A percentile compares a stretch with the other conserved stretches of the same genome.
These are phyloP conservation scores for Anarrhichthys ocellatus DNA, from an alignment of 2,113 vertebrate species.

Conservation along the genomic window DNA sequence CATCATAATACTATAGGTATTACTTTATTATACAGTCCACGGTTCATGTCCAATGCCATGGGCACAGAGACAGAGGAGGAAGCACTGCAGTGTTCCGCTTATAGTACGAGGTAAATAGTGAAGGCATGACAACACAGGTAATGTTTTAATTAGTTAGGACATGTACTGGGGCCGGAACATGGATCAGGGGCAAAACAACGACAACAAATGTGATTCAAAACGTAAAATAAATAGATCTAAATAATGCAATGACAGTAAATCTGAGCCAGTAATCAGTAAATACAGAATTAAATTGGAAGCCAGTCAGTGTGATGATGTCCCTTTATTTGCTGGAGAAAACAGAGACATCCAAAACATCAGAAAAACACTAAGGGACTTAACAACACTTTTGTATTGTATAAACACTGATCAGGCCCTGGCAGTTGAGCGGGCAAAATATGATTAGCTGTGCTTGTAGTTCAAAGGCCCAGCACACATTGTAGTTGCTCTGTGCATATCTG, in stretches of 20 bases:
- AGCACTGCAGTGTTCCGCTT: neutral
- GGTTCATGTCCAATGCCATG: neutral
- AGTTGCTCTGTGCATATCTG: conserved; percentile 62
- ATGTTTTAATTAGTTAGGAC: neutral
- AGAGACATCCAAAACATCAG: conserved; percentile 49
- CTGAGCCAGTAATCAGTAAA: conserved; percentile 9
- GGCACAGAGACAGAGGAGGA: neutral
- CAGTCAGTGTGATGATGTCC: conserved; percentile 39
- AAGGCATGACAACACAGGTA: neutral
- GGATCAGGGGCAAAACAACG: neutral
- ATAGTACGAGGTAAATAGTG: neutral
- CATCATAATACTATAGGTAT: neutral
- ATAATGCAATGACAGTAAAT: neutral
- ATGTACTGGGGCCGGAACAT: neutral
- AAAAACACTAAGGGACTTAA: conserved; percentile 46
- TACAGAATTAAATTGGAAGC: conserved; percentile 31
- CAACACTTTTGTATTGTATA: conserved; percentile 62
- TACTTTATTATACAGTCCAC: neutral
- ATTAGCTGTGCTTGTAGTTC: conserved; percentile 72
- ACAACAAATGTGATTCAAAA: neutral
- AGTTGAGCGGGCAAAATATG: conserved; percentile 54
- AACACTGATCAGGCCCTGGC: conserved; percentile 60
- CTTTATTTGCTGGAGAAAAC: conserved; percentile 43
- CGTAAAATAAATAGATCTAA: neutral
- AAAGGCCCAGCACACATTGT: conserved; percentile 64